These are phyloP conservation scores for Benthosema pterotum DNA, from an alignment of 2,797 vertebrate genomes.

Conservation along the genomic window DNA sequence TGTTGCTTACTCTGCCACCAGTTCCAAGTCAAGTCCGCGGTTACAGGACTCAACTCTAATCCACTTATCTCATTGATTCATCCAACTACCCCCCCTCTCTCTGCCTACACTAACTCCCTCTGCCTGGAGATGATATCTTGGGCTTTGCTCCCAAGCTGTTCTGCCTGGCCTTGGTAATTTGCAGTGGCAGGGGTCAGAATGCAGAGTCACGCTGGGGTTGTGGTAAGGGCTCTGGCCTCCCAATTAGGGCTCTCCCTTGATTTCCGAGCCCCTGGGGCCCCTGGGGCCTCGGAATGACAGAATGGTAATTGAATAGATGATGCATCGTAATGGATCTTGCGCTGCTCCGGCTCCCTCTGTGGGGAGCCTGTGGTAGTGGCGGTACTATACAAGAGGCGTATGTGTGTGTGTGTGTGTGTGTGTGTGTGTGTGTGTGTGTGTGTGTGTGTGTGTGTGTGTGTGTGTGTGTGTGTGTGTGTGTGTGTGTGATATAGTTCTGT, in stretches of 20 bases:
- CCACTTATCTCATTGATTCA: conserved; percentile 58
- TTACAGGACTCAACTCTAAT: conserved; percentile 50
- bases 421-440: background rate
- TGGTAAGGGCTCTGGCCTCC: conserved; percentile 41
- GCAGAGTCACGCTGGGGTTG: conserved; percentile 32
- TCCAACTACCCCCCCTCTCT: conserved; percentile 33
- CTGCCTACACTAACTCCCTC: background rate
- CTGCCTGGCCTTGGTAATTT: conserved; percentile 32
- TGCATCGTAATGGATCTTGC: conserved; percentile 47
- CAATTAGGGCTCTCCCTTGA: conserved; percentile 50
- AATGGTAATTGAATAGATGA: conserved; percentile 61
- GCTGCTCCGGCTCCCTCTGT: conserved; percentile 34
- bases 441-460: conserved; percentile 18
- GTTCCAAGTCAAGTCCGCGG: conserved; percentile 42
- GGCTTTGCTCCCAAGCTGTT: conserved; percentile 17
- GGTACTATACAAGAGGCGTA: background rate
- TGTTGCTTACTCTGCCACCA: conserved; percentile 20
- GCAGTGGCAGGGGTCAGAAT: conserved; percentile 47
- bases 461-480: conserved; percentile 16
- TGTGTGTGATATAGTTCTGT: background rate
- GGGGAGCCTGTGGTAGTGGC: conserved; percentile 21
- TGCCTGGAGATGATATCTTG: conserved; percentile 49
- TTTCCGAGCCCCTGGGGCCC: conserved; percentile 24
- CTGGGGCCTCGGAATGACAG: conserved; percentile 34
- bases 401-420: conserved; percentile 2